Base-by-base conservation (phyloP, 1,140 invertebrate genomes). In the Ceratina australensis region DNA sequence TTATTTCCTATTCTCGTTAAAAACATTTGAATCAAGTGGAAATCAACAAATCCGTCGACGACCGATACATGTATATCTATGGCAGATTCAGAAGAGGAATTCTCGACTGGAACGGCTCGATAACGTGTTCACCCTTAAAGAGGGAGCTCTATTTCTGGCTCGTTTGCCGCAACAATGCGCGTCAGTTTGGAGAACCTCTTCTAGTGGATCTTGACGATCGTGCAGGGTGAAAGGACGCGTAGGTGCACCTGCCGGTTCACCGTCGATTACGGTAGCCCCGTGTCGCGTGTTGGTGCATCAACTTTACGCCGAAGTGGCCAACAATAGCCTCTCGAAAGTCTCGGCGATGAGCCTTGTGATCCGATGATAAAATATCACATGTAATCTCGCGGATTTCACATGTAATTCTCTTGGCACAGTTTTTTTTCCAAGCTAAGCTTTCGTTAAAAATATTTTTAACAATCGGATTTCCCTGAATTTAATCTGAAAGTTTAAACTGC, bases 241-340 rank as follows among this genome's bases (percentile, higher is more conserved):
- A 26, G 72, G 18, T 2, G 72, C 61, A 22, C 33, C 33, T 42
- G 12, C 18, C 60, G 74, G 28, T 57, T 49, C 33, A 61, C 52
- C 66, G 79, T 57, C 54, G 57, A 59, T 78, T 64, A 65, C 50
- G 5, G 5, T 22, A 15, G n/a, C 47, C n/a, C n/a, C 15, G 16
- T 16, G 52, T 54, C 13, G 4, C 22, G 54, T 67, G 64, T 42
- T 77, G 59, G 65, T 84, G 65, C 63, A 80, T 84, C 84, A 77
- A 77, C 54, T 20, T 81, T 81, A 85, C 68, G 72, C 75, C 81
- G 78, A 80, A 81, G 78, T 24, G 16, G 74, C 64, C 79, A 86
- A 86, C 79, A 83, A 85, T 81, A 81, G 72, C 50, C 26, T 33
- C 47, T 78, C 65, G 59, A 61, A 28, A 10, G 33, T 42, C 33